Evolutionary conservation across 2,797 vertebrate species (phyloP).

Genomic region (Rachycentron canadum): DNA sequence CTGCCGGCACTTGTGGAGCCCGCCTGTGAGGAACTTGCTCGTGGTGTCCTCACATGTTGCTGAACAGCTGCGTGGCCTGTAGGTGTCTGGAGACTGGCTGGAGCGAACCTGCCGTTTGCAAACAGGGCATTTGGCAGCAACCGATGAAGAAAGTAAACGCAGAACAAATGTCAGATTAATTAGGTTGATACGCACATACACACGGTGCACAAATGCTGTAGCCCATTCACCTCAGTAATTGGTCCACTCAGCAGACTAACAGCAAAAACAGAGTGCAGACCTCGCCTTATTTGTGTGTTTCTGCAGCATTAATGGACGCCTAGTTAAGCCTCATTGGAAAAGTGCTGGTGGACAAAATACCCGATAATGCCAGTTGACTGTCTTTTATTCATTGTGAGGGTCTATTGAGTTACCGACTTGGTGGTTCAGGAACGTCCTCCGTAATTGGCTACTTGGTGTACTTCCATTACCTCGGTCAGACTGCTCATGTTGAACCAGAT

Average conservation of each 20-base stretch:
- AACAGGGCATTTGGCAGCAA: conserved; percentile 24
- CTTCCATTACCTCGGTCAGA: neutral
- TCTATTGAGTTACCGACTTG: neutral
- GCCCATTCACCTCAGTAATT: neutral
- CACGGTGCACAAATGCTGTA: neutral
- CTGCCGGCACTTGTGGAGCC: conserved; percentile 20
- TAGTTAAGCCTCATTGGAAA: neutral
- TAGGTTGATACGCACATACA: neutral
- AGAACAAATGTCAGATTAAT: conserved; percentile 25
- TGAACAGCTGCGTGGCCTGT: conserved; percentile 28
- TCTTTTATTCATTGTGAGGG: neutral
- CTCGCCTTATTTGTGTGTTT: neutral
- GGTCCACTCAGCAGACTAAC: neutral
- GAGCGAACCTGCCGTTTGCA: neutral
- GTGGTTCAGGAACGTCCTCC: neutral
- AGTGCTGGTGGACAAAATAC: neutral
- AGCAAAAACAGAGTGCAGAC: neutral
- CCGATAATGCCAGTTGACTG: neutral
- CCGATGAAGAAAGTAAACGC: neutral
- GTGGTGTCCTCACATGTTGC: conserved; percentile 15
- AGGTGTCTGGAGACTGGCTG: conserved; percentile 15
- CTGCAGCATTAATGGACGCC: neutral
- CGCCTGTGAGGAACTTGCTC: neutral
- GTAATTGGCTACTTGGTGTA: neutral
- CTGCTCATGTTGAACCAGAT: neutral